These are phyloP conservation scores for Steromphala cineraria DNA, from an alignment of 2,888 invertebrate genomes.

Conservation along the genomic window DNA sequence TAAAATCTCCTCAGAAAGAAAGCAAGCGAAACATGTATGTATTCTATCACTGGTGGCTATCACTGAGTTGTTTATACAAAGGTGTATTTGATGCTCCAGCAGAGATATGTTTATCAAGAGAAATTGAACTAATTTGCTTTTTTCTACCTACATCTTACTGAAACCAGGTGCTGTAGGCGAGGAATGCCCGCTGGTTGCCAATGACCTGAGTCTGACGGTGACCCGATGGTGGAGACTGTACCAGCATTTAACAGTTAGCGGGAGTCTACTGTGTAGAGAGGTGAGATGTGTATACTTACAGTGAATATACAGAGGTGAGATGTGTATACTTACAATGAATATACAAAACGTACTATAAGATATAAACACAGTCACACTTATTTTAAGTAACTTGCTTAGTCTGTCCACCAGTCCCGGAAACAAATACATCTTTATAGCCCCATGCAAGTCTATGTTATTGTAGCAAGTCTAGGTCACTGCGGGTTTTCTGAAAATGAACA, in stretches of 20 bases:
- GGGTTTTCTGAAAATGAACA: no score
- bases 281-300: not conserved
- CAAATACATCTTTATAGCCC: no score
- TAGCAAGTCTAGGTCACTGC: no score
- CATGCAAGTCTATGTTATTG: no score
- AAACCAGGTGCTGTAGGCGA: not conserved
- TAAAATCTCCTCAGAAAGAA: not conserved
- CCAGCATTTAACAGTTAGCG: not conserved
- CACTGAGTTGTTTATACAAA: not conserved
- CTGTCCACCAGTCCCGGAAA: no score
- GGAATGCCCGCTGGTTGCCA: not conserved
- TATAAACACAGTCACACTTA: no score
- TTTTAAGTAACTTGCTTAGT: no score
- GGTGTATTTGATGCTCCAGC: not conserved
- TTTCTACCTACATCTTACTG: not conserved
- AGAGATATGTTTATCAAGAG: conserved; percentile 1
- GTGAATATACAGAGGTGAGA: not conserved
- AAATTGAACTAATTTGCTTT: conserved; percentile 10
- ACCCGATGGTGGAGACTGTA: not conserved
- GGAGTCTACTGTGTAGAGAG: not conserved
- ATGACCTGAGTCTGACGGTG: not conserved
- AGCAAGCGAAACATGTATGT: not conserved
- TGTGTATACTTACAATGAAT: not conserved
- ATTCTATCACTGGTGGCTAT: not conserved
- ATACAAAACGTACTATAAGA: no score